Percentiles rank a stretch among this genome's conserved stretches.
These are phyloP conservation scores for Holcopasites calliopsidis DNA, from an alignment of 1,140 invertebrate genomes.

Conservation along the genomic window DNA sequence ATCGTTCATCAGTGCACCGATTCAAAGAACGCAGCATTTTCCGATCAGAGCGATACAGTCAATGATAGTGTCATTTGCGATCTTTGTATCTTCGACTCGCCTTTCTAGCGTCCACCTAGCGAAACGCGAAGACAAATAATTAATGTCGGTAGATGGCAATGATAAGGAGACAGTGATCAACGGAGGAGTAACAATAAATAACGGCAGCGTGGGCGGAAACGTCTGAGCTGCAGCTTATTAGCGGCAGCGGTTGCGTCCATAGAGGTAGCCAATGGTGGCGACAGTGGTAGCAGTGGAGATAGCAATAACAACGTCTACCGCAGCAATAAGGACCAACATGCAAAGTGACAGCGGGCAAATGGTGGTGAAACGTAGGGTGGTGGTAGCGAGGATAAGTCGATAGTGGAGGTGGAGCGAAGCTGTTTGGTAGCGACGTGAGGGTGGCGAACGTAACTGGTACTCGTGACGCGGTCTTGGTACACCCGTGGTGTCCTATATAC, in stretches of 20 bases:
- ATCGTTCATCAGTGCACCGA: no score
- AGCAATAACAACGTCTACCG: not conserved
- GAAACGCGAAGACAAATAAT: no score
- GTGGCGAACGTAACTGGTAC: conserved; percentile 59
- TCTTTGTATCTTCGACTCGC: no score
- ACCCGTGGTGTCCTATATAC: conserved; percentile 57
- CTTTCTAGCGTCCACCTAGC: no score
- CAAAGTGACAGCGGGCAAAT: not conserved
- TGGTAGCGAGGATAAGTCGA: not conserved
- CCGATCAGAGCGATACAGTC: not conserved
- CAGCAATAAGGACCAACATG: not conserved
- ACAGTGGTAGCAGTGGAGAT: no score
- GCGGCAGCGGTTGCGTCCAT: no score
- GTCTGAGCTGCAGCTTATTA: not conserved
- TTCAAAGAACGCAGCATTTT: no score
- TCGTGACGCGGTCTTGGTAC: conserved; percentile 58
- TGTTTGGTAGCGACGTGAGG: conserved; percentile 37
- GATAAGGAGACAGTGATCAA: conserved; percentile 35
- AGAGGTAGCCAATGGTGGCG: no score
- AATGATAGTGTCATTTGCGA: no score
- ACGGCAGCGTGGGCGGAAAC: not conserved
- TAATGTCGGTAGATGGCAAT: not conserved
- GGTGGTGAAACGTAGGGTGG: not conserved
- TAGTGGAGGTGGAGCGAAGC: conserved; percentile 22
- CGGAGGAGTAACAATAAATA: not conserved